Percentiles rank a stretch among this genome's conserved stretches.
Conservation (phyloP, 37 sponge, comb jelly and placozoan species). For the Hexactinellida sp. region DNA sequence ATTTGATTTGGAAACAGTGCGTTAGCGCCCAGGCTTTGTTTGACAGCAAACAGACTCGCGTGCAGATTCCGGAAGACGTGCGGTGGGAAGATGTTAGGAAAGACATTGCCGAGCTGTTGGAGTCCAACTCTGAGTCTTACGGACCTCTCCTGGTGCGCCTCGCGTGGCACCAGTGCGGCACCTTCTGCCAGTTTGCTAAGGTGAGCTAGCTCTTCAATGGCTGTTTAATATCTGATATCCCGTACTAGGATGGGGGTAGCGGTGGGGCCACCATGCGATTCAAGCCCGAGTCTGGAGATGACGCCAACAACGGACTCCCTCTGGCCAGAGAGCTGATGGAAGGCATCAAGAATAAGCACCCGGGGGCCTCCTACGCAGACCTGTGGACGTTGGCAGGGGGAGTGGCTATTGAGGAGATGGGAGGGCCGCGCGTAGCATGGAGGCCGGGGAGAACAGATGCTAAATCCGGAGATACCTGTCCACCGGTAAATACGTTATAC, state of each 20-base stretch:
- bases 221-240: not conserved
- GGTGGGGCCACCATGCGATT: not conserved
- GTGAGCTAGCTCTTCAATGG: not conserved
- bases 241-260: not conserved
- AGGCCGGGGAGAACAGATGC: not conserved
- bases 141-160: not conserved
- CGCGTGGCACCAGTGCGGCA: not conserved
- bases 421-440: not conserved
- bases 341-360: not conserved
- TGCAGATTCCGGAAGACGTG: not conserved
- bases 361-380: not conserved
- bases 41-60: not conserved
- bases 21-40: not conserved
- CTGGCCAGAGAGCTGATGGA: not conserved
- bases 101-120: not conserved
- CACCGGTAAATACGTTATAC: not conserved
- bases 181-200: not conserved
- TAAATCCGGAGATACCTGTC: not conserved
- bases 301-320: not conserved
- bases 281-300: not conserved
- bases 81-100: not conserved
- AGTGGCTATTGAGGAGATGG: slow-evolving; percentile 15
- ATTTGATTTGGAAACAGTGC: not conserved
- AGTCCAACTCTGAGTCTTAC: not conserved
- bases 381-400: not conserved